phyloP scores from a whole-genome alignment of 2,113 vertebrate genomes.

The Tenrec ecaudatus region DNA sequence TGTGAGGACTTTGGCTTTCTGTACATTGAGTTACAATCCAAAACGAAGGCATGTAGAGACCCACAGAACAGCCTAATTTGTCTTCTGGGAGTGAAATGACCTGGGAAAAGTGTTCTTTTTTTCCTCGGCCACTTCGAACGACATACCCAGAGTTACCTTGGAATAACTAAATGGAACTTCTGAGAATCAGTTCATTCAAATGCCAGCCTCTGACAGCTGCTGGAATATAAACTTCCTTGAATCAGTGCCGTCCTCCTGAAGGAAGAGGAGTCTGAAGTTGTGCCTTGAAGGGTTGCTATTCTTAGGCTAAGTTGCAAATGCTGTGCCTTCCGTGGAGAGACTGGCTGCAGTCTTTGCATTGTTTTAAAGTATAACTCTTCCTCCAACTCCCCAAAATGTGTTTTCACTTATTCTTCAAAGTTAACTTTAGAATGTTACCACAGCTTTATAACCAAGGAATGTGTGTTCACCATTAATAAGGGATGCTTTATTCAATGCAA shows the following conservation, averaged over 20 bases:
- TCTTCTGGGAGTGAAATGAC: constrained; percentile 51
- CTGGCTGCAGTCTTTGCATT: constrained; percentile 63
- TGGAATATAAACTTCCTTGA: constrained; percentile 65
- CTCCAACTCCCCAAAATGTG: constrained; percentile 75
- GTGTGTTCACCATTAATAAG: constrained; percentile 65
- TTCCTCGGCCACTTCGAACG: constrained; percentile 19
- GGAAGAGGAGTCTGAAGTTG: constrained; percentile 63
- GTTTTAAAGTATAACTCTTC: constrained; percentile 73
- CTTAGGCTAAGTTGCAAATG: constrained; percentile 67
- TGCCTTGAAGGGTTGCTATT: constrained; percentile 68
- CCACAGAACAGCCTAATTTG: not conserved
- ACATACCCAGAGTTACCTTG: constrained; percentile 54
- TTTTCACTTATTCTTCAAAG: constrained; percentile 81
- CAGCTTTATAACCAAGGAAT: constrained; percentile 74
- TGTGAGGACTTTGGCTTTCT: no score
- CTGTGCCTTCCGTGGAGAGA: constrained; percentile 56
- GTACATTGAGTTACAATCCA: no score
- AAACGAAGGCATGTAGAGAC: no score
- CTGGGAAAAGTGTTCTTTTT: constrained; percentile 36
- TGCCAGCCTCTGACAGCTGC: constrained; percentile 70
- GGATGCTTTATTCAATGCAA: constrained; percentile 75
- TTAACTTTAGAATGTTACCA: constrained; percentile 75
- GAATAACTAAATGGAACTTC: constrained; percentile 80
- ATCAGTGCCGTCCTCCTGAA: constrained; percentile 73
- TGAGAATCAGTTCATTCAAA: constrained; percentile 80